A percentile compares a stretch with the other conserved stretches of the same genome.
Conservation (phyloP, 2,888 invertebrate species). For the Branchellion lobata region DNA sequence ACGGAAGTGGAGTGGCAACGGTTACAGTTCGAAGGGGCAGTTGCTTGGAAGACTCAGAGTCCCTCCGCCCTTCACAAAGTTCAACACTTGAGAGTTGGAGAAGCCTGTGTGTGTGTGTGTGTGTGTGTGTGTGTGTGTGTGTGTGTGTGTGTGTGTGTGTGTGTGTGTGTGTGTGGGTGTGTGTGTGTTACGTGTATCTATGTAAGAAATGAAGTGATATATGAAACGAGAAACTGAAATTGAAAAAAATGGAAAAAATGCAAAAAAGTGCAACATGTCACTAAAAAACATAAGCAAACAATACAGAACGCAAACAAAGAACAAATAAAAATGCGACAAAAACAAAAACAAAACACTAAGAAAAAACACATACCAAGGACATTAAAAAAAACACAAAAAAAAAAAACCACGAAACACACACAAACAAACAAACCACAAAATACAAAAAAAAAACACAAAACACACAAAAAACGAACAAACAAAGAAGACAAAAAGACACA, state of each 20-base stretch:
- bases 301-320: background rate
- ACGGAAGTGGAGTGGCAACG: too few species aligned
- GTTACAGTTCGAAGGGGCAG: slow-evolving; percentile 77
- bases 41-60: slow-evolving; percentile 75
- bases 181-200: too few species aligned
- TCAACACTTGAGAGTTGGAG: slow-evolving; percentile 72
- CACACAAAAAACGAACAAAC: background rate
- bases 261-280: background rate
- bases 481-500: too few species aligned
- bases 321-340: background rate
- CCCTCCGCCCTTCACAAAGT: slow-evolving; percentile 76
- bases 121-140: background rate
- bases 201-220: too few species aligned
- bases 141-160: slow-evolving; percentile 8
- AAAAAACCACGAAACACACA: too few species aligned
- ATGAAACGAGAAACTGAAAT: too few species aligned
- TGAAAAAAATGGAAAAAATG: too few species aligned
- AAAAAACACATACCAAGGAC: background rate
- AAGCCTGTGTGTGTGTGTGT: slow-evolving; percentile 6
- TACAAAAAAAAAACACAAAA: background rate
- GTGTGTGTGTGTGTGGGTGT: too few species aligned
- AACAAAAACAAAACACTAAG: background rate
- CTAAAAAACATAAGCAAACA: background rate
- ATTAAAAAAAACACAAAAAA: too few species aligned
- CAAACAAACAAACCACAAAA: background rate